Evolutionary conservation across 1,140 invertebrate genomes (phyloP), one percentile per base, ranked within the genome.

Genomic region (Neelides sp.): DNA sequence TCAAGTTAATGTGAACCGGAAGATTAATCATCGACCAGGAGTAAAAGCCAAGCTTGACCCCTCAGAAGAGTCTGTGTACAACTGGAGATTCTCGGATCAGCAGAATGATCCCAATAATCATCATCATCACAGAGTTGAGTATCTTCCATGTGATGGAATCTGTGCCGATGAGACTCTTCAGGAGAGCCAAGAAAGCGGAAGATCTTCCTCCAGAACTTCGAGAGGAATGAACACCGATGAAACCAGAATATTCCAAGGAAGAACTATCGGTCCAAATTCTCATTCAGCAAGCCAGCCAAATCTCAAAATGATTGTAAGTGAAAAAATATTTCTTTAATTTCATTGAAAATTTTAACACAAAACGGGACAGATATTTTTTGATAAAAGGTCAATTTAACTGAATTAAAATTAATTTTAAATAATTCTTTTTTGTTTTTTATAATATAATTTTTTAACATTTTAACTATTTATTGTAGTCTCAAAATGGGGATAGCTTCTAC

Each of bases 131-230:
- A 43, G 54, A n/a, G 55, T 61, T 13, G 59, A 61, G 27, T 61
- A 61, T 30, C 40, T 61, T 20, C 59, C 59, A 19, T 61, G 59
- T 52, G 59, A 61, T 37, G 59, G 59, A 4, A 61, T 61, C 32
- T 61, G 59, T 51, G 52, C 55, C 2, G 55, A 57, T 17, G 59
- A 61, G 42, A 47, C 51, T 8, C 19, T 57, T 23, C 23, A 45
- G n/a, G 56, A 50, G 26, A 34, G 39, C 27, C 26, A 50, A 26
- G 47, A 46, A 24, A 37, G 48, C 20, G 47, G 37, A 22, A 35
- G 28, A 1, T 52, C 57, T 19, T 59, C 57, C 3, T 58, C 44
- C 20, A 28, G 50, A 50, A 59, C 57, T 0, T 61, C 59, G 0
- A 15, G 59, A 36, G 59, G 59, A n/a, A 41, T 36, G 19, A 57